Base-by-base conservation (phyloP, 2,797 vertebrate species). In the Sebastes oblongus region DNA sequence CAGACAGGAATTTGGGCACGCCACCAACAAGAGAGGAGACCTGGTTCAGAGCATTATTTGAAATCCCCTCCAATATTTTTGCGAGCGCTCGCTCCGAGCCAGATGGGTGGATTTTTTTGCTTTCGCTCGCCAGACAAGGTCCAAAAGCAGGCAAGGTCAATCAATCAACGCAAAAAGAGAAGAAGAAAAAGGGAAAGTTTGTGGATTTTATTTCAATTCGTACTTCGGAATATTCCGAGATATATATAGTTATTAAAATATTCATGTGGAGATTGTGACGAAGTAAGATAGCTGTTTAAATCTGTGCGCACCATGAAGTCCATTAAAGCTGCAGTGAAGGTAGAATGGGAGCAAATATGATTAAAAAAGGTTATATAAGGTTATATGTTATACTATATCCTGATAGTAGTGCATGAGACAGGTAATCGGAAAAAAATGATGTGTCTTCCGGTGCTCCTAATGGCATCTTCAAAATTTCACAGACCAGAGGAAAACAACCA, bases 1-100 rank as follows among this genome's bases (percentile, higher is more conserved):
- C 90, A 91, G 91, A 87, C 92, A 93, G 91, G 93, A 94, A 94
- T 95, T 80, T 92, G 89, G 94, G 93, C 92, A 79, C 67, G 4
- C 60, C 84, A 90, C 92, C 92, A 94, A 87, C 64, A 81, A 80
- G 91, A 85, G 79, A 76, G 77, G 55, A 91, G 88, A 90, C 85
- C 86, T 87, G 91, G 27, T 84, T 84, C 78, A 80, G 84, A 89
- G 80, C 70, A 60, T 74, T 75, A 78, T 88, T 83, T 86, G 72
- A 93, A 90, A 91, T 77, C 89, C 66, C 66, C 46, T 86, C 78
- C 82, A 80, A 75, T 82, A 74, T 88, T 91, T 60, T 89, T 88
- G 79, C 2, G 67, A 90, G 87, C 20, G 3, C 65, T 88, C n/a
- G 77, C 81, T 59, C 42, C 5, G 52, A 76, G 85, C 89, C 92